phyloP scores from a whole-genome alignment of 1,140 invertebrate genomes.

The Sweltsa coloradensis region DNA sequence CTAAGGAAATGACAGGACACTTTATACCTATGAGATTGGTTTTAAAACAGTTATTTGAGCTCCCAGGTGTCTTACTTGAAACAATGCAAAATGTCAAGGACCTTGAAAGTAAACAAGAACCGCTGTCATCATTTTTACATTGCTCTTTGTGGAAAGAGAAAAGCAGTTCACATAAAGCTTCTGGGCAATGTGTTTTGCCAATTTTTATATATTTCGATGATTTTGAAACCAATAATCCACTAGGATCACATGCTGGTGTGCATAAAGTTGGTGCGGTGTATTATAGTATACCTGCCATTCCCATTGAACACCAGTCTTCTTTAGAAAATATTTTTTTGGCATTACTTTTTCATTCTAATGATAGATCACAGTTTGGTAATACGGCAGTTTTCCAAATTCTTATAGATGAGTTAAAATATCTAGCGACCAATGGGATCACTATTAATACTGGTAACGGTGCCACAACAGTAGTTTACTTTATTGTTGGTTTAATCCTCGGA shows the following conservation, averaged over 20 bases:
- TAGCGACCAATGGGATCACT: not conserved
- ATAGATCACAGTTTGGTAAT: not conserved
- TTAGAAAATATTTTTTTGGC: slow-evolving; percentile 2
- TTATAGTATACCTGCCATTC: not conserved
- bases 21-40: not conserved
- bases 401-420: not conserved
- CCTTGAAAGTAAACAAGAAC: not conserved
- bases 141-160: not conserved
- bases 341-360: not conserved
- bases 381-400: not conserved
- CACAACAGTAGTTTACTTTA: not conserved
- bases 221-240: slow-evolving; percentile 3
- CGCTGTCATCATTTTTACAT: not conserved
- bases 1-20: not conserved
- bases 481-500: not conserved
- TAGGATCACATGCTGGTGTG: slow-evolving; percentile 2
- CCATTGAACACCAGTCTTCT: not conserved
- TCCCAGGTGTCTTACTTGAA: not conserved
- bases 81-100: not conserved
- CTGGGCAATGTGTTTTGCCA: not conserved
- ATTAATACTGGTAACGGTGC: slow-evolving; percentile 1
- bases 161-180: not conserved
- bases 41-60: not conserved
- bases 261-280: not conserved
- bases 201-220: slow-evolving; percentile 4